These are phyloP conservation scores for Spinibarbus caldwelli DNA, from an alignment of 2,797 vertebrate genomes.

Conservation along the genomic window DNA sequence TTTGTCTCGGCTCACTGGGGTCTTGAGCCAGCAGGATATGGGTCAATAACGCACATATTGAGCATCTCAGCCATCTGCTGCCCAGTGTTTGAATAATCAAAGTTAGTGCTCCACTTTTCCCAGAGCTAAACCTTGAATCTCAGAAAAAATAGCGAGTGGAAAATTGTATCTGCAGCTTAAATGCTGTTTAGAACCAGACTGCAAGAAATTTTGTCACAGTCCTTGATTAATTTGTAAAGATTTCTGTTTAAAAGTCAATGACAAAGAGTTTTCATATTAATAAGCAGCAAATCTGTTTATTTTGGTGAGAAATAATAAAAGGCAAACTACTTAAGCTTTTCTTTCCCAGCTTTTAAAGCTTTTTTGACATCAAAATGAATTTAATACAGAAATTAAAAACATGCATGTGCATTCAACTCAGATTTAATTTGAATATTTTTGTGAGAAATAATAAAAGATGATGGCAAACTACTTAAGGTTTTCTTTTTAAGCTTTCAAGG, in stretches of 20 bases:
- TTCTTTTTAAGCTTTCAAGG: background rate
- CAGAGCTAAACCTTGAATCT: no score
- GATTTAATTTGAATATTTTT: background rate
- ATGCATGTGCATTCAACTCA: background rate
- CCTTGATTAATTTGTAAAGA: background rate
- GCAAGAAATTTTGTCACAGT: background rate
- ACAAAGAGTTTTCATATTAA: background rate
- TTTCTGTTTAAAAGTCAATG: background rate
- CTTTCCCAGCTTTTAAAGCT: background rate
- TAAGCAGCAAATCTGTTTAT: background rate
- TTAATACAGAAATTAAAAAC: background rate
- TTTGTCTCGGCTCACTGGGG: constrained; percentile 36
- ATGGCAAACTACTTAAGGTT: background rate
- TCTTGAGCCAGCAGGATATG: constrained; percentile 37
- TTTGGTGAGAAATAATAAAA: background rate
- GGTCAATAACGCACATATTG: constrained; percentile 51
- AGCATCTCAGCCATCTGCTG: constrained; percentile 55
- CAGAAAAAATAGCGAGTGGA: background rate
- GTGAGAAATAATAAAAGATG: background rate
- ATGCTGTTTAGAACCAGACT: background rate
- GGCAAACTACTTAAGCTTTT: background rate
- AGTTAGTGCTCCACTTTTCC: constrained; percentile 27
- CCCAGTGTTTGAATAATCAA: constrained; percentile 37
- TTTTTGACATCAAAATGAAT: background rate
- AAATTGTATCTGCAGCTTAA: background rate